Percentiles rank a stretch among this genome's conserved stretches.
Conservation (phyloP, 2,888 invertebrate genomes). For the Frankliniella fusca region DNA sequence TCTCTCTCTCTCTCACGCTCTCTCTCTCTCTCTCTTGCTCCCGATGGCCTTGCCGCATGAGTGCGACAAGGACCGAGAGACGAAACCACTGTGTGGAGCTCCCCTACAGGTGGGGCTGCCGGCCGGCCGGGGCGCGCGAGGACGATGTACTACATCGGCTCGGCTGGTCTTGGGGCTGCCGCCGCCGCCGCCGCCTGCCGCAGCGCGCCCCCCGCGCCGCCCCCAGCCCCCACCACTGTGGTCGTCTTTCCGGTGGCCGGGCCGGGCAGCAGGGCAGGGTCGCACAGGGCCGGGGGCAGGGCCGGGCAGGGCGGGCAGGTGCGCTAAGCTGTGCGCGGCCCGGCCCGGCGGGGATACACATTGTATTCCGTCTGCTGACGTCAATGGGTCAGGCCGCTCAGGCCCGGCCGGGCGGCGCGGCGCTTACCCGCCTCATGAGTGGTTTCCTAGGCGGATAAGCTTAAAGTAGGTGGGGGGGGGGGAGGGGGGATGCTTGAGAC, state of each 20-base stretch:
- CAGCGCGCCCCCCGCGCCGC: neutral
- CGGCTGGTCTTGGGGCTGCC: neutral
- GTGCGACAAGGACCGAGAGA: too few species aligned
- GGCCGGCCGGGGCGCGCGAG: too few species aligned
- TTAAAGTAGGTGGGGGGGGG: neutral
- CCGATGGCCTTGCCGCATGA: too few species aligned
- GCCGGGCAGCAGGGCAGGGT: too few species aligned
- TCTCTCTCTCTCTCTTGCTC: too few species aligned
- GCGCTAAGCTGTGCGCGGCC: too few species aligned
- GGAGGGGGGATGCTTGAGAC: neutral
- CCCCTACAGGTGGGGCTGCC: too few species aligned
- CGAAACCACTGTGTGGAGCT: too few species aligned
- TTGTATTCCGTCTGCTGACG: neutral
- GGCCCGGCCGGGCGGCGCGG: neutral
- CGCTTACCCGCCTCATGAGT: neutral
- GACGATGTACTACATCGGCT: neutral
- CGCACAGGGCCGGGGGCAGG: too few species aligned
- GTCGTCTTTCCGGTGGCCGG: neutral
- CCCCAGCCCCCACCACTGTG: too few species aligned
- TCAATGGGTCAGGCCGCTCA: neutral
- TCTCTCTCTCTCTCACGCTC: too few species aligned
- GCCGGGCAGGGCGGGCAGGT: too few species aligned
- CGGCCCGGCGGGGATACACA: neutral
- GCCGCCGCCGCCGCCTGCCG: neutral
- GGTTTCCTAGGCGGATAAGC: neutral